phyloP scores from a whole-genome alignment of 2,113 vertebrate genomes.

The Drymodes brunneopygia region DNA sequence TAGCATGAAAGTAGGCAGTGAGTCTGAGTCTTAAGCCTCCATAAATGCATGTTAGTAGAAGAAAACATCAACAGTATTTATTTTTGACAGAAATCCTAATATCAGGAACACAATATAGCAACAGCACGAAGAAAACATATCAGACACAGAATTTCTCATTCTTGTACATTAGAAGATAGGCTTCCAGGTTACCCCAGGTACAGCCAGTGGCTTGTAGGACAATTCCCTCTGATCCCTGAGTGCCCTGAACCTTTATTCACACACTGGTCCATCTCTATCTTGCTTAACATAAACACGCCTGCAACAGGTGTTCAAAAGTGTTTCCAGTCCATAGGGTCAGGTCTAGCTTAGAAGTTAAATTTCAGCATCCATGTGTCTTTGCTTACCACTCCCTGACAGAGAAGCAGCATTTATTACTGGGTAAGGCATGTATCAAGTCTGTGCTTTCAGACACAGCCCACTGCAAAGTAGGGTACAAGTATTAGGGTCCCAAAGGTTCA shows the following conservation, averaged over 20 bases:
- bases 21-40: neutral
- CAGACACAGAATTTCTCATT: neutral
- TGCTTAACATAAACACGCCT: rapidly evolving
- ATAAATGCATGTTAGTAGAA: neutral
- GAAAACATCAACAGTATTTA: neutral
- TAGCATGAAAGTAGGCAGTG: neutral
- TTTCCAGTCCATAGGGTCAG: neutral
- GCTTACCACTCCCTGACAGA: neutral
- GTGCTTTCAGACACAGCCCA: neutral
- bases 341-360: neutral
- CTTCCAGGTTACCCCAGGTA: neutral
- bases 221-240: neutral
- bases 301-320: neutral
- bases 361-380: neutral
- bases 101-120: neutral
- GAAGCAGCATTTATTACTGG: neutral
- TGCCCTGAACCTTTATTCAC: neutral
- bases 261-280: neutral
- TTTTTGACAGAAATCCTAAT: neutral
- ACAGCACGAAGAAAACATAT: neutral
- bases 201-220: neutral
- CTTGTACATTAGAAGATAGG: neutral
- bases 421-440: neutral
- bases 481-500: neutral
- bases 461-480: neutral